A percentile compares a stretch with the other conserved stretches of the same genome.
These are phyloP conservation scores for Conopomorpha cramerella DNA, from an alignment of 1,140 invertebrate genomes.

Conservation along the genomic window DNA sequence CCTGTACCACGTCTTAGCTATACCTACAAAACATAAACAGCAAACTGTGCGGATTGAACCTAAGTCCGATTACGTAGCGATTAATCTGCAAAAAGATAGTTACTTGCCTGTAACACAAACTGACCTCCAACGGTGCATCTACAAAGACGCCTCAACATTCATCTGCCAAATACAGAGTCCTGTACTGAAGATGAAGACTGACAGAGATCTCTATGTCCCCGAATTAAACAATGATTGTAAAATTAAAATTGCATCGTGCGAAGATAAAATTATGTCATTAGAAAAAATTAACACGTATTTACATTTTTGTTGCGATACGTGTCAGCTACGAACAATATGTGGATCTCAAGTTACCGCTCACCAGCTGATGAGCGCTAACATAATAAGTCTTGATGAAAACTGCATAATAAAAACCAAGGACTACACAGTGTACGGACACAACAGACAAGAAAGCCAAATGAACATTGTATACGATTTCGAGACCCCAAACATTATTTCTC, in stretches of 20 bases:
- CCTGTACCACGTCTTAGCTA: slow-evolving; percentile 5
- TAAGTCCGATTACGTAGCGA: neutral
- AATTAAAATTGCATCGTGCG: neutral
- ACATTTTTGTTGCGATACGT: too few species aligned
- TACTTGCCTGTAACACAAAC: neutral
- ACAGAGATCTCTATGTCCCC: neutral
- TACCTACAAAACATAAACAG: neutral
- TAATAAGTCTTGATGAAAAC: neutral
- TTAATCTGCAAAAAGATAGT: neutral
- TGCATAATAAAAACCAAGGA: neutral
- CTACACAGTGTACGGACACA: neutral
- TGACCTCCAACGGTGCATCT: neutral
- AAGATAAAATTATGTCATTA: neutral
- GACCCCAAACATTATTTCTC: neutral
- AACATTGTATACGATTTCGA: neutral
- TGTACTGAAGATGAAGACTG: neutral
- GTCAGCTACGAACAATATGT: too few species aligned
- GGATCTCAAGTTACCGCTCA: neutral
- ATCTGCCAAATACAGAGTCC: neutral
- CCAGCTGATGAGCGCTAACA: neutral
- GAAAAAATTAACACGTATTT: too few species aligned
- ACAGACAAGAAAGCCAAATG: neutral
- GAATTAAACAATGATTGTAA: neutral
- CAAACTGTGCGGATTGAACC: neutral
- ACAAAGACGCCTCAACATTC: neutral